phyloP scores from a whole-genome alignment of 2,797 vertebrate genomes.

The Coluber constrictor region DNA sequence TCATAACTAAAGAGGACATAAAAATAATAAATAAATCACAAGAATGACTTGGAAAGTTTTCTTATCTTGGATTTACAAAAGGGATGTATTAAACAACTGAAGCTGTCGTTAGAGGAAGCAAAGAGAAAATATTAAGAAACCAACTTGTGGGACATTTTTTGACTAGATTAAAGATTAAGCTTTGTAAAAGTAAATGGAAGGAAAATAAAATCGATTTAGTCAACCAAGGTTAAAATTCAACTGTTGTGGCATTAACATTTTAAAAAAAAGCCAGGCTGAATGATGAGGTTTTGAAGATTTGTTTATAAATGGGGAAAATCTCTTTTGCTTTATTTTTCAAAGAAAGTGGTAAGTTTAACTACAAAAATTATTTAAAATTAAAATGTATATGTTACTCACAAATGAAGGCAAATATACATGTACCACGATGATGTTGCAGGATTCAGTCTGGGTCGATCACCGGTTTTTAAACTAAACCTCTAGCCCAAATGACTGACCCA shows the following conservation, averaged over 20 bases:
- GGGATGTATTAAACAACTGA: background rate
- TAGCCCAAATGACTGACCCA: background rate
- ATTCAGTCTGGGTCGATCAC: background rate
- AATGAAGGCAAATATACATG: background rate
- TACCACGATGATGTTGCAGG: background rate
- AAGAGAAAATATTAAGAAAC: background rate
- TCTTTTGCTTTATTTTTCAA: background rate
- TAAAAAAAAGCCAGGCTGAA: background rate
- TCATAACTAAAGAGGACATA: background rate
- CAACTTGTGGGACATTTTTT: background rate
- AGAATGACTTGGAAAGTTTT: background rate
- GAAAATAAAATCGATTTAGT: background rate
- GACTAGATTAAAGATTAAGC: background rate
- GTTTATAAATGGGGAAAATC: background rate
- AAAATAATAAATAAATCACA: background rate
- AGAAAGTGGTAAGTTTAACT: background rate
- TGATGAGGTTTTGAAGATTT: background rate
- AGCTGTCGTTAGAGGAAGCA: background rate
- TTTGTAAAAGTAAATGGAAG: background rate
- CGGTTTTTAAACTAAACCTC: background rate
- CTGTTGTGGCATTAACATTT: background rate
- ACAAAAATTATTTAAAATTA: background rate
- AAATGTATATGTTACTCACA: background rate
- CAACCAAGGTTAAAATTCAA: background rate
- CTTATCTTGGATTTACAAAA: background rate